Conservation (phyloP, 2,113 vertebrate species). For the Crotophaga sulcirostris region DNA sequence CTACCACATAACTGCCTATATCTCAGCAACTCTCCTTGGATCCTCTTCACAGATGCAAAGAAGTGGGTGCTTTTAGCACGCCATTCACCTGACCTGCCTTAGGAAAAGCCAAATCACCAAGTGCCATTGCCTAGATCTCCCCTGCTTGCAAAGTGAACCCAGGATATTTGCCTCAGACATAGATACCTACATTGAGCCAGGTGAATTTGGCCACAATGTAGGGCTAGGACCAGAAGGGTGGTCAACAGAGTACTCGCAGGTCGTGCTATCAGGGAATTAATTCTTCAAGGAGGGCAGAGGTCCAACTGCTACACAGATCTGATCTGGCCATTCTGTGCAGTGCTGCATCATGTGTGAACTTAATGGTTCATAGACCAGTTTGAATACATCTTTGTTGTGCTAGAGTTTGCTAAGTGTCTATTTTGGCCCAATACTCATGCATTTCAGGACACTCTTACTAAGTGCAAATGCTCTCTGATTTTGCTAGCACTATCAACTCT, state of each 20-base stretch:
- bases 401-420: background rate
- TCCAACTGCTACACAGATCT: background rate
- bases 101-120: background rate
- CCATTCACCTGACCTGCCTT: background rate
- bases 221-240: background rate
- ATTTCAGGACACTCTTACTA: background rate
- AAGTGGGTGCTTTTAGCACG: background rate
- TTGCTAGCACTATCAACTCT: background rate
- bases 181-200: background rate
- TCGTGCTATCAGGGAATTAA: background rate
- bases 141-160: background rate
- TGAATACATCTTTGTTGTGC: background rate
- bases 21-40: background rate
- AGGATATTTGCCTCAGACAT: rapidly evolving
- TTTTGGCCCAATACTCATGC: background rate
- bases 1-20: background rate
- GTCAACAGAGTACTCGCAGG: background rate
- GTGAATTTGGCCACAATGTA: background rate
- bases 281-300: background rate
- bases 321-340: background rate
- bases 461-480: background rate
- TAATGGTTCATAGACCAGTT: background rate
- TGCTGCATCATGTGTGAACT: background rate
- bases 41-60: background rate
- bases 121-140: background rate